These are phyloP conservation scores for Mungos mungo DNA, from an alignment of 2,113 vertebrate genomes.

Conservation along the genomic window DNA sequence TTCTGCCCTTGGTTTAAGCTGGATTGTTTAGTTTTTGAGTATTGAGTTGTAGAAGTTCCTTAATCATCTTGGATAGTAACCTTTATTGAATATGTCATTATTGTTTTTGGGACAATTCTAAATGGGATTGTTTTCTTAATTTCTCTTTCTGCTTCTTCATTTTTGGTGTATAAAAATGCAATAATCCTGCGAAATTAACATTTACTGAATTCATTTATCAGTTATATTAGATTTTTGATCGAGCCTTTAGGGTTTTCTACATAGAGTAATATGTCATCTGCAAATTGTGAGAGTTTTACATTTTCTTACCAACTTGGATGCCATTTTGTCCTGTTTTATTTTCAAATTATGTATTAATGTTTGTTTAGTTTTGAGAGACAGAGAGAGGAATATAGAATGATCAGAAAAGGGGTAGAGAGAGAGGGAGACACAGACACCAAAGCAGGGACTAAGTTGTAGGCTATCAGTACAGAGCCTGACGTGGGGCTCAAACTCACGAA, in stretches of 20 bases:
- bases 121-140: background rate
- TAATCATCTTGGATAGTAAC: background rate
- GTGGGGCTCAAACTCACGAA: too few relatives aligned
- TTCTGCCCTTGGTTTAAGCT: background rate
- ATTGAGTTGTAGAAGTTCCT: background rate
- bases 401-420: too few relatives aligned
- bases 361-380: too few relatives aligned
- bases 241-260: background rate
- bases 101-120: background rate
- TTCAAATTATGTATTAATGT: too few relatives aligned
- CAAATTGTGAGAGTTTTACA: background rate
- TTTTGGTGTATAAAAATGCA: background rate
- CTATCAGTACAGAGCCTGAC: too few relatives aligned
- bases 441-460: too few relatives aligned
- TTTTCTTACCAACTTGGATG: background rate
- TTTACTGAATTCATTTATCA: background rate
- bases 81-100: background rate
- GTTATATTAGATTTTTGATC: background rate
- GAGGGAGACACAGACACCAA: too few relatives aligned
- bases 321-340: background rate
- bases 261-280: background rate
- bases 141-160: background rate
- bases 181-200: too few relatives aligned
- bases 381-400: too few relatives aligned
- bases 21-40: background rate